Conservation (phyloP, 2,888 invertebrate genomes). For the Tortricodes alternella region DNA sequence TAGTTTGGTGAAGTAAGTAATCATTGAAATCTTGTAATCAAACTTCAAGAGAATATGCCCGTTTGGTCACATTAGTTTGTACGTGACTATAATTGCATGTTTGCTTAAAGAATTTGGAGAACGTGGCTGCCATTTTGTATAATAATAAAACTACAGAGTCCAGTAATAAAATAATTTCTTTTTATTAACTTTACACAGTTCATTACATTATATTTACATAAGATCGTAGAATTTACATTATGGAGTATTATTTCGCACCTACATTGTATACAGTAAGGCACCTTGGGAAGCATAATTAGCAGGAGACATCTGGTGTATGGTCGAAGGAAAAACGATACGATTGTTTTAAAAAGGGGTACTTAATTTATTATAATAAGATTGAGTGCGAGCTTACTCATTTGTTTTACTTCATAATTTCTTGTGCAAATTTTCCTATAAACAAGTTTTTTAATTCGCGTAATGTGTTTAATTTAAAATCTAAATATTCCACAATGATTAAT, state of each 20-base stretch:
- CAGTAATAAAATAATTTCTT: constrained; percentile 80
- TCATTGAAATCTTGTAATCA: too few relatives aligned
- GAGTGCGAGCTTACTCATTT: background rate
- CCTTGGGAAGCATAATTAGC: constrained; percentile 62
- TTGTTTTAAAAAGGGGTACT: background rate
- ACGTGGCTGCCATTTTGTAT: too few relatives aligned
- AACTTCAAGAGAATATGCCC: too few relatives aligned
- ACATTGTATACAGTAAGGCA: constrained; percentile 67
- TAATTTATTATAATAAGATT: background rate
- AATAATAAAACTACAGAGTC: constrained; percentile 47
- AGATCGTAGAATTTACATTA: constrained; percentile 65
- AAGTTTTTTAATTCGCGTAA: too few relatives aligned
- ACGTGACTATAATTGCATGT: background rate
- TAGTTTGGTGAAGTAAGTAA: too few relatives aligned
- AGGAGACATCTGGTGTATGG: constrained; percentile 47
- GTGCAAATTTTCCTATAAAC: too few relatives aligned
- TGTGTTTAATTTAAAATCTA: constrained; percentile 6
- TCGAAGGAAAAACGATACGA: constrained; percentile 37
- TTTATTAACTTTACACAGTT: constrained; percentile 72
- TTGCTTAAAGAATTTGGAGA: too few relatives aligned
- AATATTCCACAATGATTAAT: constrained; percentile 11
- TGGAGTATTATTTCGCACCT: constrained; percentile 77
- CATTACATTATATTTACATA: constrained; percentile 69
- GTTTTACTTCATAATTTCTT: background rate
- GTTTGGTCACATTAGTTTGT: too few relatives aligned